These are phyloP conservation scores for Sebastes itinus DNA, from an alignment of 2,797 vertebrate species.

Conservation along the genomic window DNA sequence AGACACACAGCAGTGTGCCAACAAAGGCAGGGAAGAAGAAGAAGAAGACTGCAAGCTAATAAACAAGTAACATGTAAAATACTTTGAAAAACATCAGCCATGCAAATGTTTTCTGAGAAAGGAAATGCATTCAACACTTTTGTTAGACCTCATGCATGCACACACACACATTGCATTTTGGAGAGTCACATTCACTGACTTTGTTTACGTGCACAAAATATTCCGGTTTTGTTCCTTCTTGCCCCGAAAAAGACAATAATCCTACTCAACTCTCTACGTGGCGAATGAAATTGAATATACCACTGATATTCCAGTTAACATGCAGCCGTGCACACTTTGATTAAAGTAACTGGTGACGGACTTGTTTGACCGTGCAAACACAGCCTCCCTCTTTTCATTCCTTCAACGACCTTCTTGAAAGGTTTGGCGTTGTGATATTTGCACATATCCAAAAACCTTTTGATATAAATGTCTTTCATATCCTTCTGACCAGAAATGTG, in stretches of 20 bases:
- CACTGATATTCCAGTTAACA: neutral
- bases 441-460: too few relatives aligned
- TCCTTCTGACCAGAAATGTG: too few relatives aligned
- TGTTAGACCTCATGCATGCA: neutral
- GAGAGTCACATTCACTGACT: neutral
- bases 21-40: neutral
- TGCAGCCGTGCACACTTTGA: neutral
- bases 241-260: neutral
- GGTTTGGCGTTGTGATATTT: too few relatives aligned
- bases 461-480: too few relatives aligned
- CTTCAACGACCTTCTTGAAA: too few relatives aligned
- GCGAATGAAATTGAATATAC: neutral
- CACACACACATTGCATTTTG: too few relatives aligned
- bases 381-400: too few relatives aligned
- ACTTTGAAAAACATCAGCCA: too few relatives aligned
- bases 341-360: too few relatives aligned
- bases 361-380: too few relatives aligned
- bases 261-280: neutral
- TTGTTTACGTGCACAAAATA: neutral
- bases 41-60: neutral
- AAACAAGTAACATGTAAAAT: neutral
- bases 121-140: too few relatives aligned
- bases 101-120: neutral
- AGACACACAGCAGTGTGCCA: neutral
- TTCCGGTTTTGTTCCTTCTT: too few relatives aligned